A percentile compares a stretch with the other conserved stretches of the same genome.
Conservation (phyloP, 2,888 invertebrate genomes). For the Sinelater perroti region DNA sequence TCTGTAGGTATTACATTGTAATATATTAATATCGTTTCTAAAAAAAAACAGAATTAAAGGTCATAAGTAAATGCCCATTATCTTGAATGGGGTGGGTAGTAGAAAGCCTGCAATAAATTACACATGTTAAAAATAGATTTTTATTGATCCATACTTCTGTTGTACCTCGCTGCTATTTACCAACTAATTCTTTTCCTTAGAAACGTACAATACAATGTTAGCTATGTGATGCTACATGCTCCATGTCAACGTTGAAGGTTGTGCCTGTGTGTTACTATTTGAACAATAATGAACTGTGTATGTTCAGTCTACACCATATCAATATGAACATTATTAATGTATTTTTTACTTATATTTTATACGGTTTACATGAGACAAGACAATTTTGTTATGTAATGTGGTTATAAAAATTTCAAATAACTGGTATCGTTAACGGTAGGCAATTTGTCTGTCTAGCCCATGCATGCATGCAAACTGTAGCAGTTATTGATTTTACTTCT, state of each 20-base stretch:
- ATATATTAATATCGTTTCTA: not conserved
- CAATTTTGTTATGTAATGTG: slow-evolving; percentile 4
- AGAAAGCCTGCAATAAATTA: slow-evolving; percentile 2
- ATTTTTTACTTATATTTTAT: slow-evolving; percentile 21
- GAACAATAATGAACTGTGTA: slow-evolving; percentile 11
- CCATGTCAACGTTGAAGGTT: slow-evolving; percentile 30
- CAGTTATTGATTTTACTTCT: slow-evolving; percentile 5
- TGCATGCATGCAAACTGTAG: not conserved
- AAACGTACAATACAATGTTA: slow-evolving; percentile 34
- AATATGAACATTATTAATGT: slow-evolving; percentile 17
- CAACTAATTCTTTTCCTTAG: slow-evolving; percentile 30
- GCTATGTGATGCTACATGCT: slow-evolving; percentile 32
- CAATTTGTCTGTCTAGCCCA: not conserved
- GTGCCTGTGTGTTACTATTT: slow-evolving; percentile 21
- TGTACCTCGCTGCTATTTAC: slow-evolving; percentile 10
- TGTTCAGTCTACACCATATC: slow-evolving; percentile 29
- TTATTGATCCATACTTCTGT: slow-evolving; percentile 25
- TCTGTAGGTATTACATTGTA: not conserved
- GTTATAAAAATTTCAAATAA: not conserved
- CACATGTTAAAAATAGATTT: slow-evolving; percentile 8
- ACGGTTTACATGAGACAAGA: slow-evolving; percentile 18
- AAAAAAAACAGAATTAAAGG: slow-evolving; percentile 18
- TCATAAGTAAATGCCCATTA: slow-evolving; percentile 23
- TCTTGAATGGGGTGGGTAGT: not conserved
- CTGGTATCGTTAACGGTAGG: not conserved